phyloP scores from a whole-genome alignment of 2,888 invertebrate species.

The Carterocephalus palaemon region DNA sequence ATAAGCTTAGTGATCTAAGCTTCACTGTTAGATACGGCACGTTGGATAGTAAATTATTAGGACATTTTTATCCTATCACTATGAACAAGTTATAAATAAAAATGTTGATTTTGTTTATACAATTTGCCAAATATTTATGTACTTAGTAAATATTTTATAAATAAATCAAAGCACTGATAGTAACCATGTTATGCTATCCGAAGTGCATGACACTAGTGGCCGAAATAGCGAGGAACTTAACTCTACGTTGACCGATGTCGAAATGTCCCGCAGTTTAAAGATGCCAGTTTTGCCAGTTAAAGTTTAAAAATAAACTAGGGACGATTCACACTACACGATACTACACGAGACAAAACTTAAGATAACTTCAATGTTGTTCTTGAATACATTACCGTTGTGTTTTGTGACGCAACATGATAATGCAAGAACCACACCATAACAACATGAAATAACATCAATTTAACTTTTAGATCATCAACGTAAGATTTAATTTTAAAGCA shows the following conservation, averaged over 20 bases:
- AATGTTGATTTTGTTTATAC: too few relatives aligned
- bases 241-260: conserved; percentile 55
- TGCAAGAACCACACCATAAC: too few relatives aligned
- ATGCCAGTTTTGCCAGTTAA: conserved; percentile 42
- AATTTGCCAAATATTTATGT: too few relatives aligned
- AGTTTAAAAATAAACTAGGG: conserved; percentile 50
- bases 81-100: too few relatives aligned
- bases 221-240: conserved; percentile 41
- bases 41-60: too few relatives aligned
- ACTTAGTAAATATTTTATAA: conserved; percentile 30
- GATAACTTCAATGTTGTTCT: conserved; percentile 37
- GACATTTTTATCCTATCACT: too few relatives aligned
- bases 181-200: conserved; percentile 55
- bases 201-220: conserved; percentile 45
- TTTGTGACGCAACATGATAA: too few relatives aligned
- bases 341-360: conserved; percentile 41
- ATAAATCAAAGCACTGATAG: conserved; percentile 31
- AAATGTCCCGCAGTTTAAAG: conserved; percentile 59
- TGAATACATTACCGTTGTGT: conserved; percentile 32
- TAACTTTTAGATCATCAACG: too few relatives aligned
- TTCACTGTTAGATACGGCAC: too few relatives aligned
- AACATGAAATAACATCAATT: too few relatives aligned
- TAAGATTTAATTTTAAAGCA: too few relatives aligned
- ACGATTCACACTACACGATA: conserved; percentile 34
- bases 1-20: too few relatives aligned